These are phyloP conservation scores for Aegotheles bennettii DNA, from an alignment of 2,113 vertebrate genomes.

Conservation along the genomic window DNA sequence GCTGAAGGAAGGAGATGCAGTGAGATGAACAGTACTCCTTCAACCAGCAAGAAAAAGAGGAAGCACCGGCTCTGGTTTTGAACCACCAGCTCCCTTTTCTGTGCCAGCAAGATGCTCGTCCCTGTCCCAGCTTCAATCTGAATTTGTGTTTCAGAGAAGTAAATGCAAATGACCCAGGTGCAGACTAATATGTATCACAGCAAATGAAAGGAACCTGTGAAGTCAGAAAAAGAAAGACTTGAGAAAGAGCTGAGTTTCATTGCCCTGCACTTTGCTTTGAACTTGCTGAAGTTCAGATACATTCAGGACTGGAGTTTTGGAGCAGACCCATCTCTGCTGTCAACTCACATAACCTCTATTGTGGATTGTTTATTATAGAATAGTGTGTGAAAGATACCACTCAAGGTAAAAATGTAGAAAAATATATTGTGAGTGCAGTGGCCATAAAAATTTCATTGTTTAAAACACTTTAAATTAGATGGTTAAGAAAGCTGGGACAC, in stretches of 20 bases:
- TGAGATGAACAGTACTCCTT: background rate
- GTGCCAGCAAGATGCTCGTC: background rate
- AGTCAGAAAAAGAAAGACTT: background rate
- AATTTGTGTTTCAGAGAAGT: background rate
- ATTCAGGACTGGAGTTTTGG: background rate
- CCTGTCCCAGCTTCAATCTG: background rate
- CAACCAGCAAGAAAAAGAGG: background rate
- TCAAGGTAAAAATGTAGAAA: slow-evolving; percentile 11
- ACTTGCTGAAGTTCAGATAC: background rate
- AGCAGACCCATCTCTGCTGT: background rate
- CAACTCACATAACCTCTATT: background rate
- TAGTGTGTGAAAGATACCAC: background rate
- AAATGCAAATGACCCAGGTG: background rate
- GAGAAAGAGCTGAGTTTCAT: background rate
- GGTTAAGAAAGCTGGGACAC: background rate
- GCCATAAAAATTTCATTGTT: background rate
- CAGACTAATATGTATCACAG: background rate
- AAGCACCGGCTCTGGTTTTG: background rate
- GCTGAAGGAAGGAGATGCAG: background rate
- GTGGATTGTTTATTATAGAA: background rate
- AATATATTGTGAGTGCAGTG: background rate
- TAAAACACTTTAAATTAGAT: background rate
- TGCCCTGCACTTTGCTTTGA: background rate
- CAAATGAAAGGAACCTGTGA: background rate
- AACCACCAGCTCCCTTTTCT: background rate